Evolutionary conservation across 35 echinoderm and acorn worm genomes (phyloP).

Genomic region (Apostichopus japonicus): DNA sequence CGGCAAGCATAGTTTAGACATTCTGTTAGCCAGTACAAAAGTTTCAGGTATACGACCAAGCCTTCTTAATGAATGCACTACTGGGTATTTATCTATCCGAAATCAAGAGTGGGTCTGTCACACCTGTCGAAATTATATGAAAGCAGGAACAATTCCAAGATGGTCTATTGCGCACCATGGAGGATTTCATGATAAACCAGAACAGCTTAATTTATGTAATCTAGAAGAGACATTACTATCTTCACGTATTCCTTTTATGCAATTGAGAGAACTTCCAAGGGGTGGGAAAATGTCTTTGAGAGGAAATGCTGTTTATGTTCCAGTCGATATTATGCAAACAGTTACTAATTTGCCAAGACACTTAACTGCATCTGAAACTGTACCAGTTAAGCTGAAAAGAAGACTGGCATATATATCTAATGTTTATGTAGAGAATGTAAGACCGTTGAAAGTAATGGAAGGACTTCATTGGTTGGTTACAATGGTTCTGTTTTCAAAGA

Average conservation of each 20-base stretch:
- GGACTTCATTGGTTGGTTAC: not conserved
- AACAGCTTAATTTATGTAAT: not conserved
- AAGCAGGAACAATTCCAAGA: not conserved
- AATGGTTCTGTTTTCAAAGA: no score
- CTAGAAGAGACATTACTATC: slow-evolving; percentile 28
- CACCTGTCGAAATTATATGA: not conserved
- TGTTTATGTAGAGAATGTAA: slow-evolving; percentile 8
- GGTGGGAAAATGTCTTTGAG: slow-evolving; percentile 44
- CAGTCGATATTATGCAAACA: slow-evolving; percentile 45
- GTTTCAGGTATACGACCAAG: no score
- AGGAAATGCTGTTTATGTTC: slow-evolving; percentile 66
- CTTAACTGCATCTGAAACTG: not conserved
- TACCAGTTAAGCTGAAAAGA: slow-evolving; percentile 48
- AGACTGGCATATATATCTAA: not conserved
- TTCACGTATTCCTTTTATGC: slow-evolving; percentile 30
- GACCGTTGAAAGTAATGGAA: not conserved
- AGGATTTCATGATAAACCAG: no score
- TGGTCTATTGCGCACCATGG: not conserved
- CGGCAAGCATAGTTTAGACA: not conserved
- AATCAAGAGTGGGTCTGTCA: not conserved
- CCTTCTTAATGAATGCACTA: not conserved
- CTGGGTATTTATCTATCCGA: not conserved
- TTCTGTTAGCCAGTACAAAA: not conserved
- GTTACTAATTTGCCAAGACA: slow-evolving; percentile 9
- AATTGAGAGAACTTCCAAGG: slow-evolving; percentile 27